Conservation (phyloP, 1,140 invertebrate genomes). For the Plodia interpunctella region DNA sequence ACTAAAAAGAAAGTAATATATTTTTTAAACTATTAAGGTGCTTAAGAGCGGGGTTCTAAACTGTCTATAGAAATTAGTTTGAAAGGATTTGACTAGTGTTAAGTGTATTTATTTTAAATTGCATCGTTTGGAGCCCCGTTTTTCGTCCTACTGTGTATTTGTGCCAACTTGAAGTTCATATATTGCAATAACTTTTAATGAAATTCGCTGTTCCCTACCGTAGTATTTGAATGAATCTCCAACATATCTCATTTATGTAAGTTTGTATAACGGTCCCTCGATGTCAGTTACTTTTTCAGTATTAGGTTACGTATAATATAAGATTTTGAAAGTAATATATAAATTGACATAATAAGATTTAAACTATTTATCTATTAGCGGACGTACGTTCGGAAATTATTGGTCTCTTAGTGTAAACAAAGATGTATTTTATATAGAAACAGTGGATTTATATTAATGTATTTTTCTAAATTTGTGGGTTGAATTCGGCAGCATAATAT, state of each 20-base stretch:
- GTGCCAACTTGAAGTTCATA: slow-evolving; percentile 56
- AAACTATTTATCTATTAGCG: slow-evolving; percentile 35
- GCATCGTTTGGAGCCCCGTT: slow-evolving; percentile 43
- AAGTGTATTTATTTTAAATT: slow-evolving; percentile 54
- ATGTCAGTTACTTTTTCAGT: slow-evolving; percentile 61
- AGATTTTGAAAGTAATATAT: slow-evolving; percentile 57
- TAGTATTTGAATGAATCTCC: slow-evolving; percentile 23
- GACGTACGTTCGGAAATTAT: slow-evolving; percentile 37
- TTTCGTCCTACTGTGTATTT: slow-evolving; percentile 45
- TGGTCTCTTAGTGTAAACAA: slow-evolving; percentile 49
- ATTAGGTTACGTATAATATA: slow-evolving; percentile 61
- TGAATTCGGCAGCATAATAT: slow-evolving; percentile 33
- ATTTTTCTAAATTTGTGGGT: slow-evolving; percentile 62
- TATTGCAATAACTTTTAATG: slow-evolving; percentile 15
- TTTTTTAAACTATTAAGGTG: slow-evolving; percentile 49
- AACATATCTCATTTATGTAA: slow-evolving; percentile 48
- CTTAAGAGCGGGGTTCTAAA: slow-evolving; percentile 53
- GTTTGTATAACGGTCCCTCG: slow-evolving; percentile 46
- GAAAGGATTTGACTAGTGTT: slow-evolving; percentile 64
- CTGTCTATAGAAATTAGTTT: slow-evolving; percentile 42
- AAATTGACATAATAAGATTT: slow-evolving; percentile 12
- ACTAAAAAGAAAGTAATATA: slow-evolving; percentile 35
- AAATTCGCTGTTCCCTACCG: slow-evolving; percentile 7
- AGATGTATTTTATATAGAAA: slow-evolving; percentile 52
- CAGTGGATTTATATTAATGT: slow-evolving; percentile 42